A percentile compares a stretch with the other conserved stretches of the same genome.
These are phyloP conservation scores for Dorcus parallelipipedus DNA, from an alignment of 2,888 invertebrate species.

Conservation along the genomic window DNA sequence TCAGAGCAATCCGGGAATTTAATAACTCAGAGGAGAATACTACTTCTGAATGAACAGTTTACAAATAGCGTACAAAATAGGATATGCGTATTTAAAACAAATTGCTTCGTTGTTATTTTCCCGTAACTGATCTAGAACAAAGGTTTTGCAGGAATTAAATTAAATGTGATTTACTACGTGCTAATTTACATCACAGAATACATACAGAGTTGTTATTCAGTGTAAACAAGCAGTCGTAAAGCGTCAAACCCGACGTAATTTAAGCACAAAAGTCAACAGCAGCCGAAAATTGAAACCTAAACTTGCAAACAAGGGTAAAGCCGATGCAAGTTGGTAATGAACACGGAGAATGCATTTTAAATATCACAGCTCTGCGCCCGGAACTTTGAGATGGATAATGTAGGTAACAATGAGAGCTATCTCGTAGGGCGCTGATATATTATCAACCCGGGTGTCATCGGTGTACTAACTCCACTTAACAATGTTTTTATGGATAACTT, in stretches of 20 bases:
- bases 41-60: no score
- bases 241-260: background rate
- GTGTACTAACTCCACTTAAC: slow-evolving; percentile 1
- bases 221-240: no score
- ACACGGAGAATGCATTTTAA: slow-evolving; percentile 15
- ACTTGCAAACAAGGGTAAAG: slow-evolving; percentile 13
- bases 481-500: background rate
- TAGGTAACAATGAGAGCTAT: background rate
- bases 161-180: slow-evolving; percentile 12
- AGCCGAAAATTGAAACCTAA: slow-evolving; percentile 16
- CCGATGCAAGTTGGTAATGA: slow-evolving; percentile 15
- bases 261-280: background rate
- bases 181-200: slow-evolving; percentile 14
- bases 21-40: no score
- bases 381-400: background rate
- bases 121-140: no score
- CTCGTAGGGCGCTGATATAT: slow-evolving; percentile 4
- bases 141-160: no score
- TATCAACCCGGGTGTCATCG: slow-evolving; percentile 5
- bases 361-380: slow-evolving; percentile 1
- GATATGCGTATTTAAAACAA: no score
- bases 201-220: slow-evolving; percentile 1
- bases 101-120: no score
- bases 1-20: no score
- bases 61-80: no score